phyloP scores from a whole-genome alignment of 2,888 invertebrate species.

The Chrysolina oricalcia region DNA sequence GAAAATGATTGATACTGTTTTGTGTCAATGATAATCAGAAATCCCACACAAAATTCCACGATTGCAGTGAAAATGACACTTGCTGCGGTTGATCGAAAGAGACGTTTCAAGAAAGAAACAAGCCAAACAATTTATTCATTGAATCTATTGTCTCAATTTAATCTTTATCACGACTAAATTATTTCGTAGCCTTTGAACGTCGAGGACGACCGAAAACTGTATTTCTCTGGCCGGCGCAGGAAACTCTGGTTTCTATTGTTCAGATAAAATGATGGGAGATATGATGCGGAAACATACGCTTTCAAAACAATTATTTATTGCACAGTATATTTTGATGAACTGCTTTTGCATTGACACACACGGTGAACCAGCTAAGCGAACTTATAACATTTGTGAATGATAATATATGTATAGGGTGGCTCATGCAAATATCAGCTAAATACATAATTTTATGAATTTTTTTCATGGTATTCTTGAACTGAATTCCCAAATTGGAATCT shows the following conservation, averaged over 20 bases:
- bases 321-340: conserved; percentile 16
- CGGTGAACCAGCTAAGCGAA: background rate
- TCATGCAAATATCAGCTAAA: background rate
- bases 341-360: background rate
- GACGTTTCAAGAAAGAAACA: background rate
- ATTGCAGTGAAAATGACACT: conserved; percentile 2
- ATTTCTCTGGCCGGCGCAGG: conserved; percentile 34
- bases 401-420: background rate
- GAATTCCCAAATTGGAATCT: too few species aligned
- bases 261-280: conserved; percentile 47
- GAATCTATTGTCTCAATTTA: background rate
- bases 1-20: conserved; percentile 3
- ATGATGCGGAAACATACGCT: conserved; percentile 52
- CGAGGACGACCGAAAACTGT: conserved; percentile 6
- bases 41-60: conserved; percentile 25
- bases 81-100: background rate
- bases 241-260: conserved; percentile 55
- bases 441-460: too few species aligned
- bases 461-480: background rate
- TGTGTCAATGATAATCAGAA: background rate
- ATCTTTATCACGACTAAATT: background rate
- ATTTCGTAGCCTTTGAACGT: background rate
- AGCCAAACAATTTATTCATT: background rate
- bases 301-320: conserved; percentile 46
- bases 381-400: background rate